phyloP scores from a whole-genome alignment of 2,113 vertebrate species.

The Daboia siamensis region DNA sequence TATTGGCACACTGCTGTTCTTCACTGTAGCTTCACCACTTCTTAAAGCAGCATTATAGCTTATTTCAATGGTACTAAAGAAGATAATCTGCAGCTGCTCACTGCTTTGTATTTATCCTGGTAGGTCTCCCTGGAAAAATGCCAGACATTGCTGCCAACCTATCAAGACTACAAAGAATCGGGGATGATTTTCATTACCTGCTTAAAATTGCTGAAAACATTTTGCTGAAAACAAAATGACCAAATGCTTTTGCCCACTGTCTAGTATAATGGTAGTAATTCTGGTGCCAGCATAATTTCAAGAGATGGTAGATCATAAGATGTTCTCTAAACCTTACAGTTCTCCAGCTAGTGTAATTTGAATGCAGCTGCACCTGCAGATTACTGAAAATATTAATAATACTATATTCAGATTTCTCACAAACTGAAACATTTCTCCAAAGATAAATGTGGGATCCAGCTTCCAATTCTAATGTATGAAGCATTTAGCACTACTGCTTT shows the following conservation, averaged over 20 bases:
- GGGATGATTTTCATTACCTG: background rate
- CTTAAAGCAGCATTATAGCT: background rate
- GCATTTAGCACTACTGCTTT: background rate
- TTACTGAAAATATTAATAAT: background rate
- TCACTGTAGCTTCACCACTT: background rate
- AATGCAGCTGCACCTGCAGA: background rate
- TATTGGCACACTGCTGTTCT: background rate
- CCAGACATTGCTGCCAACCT: background rate
- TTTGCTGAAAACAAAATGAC: background rate
- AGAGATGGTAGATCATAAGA: too few relatives aligned
- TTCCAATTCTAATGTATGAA: background rate
- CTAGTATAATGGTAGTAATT: background rate
- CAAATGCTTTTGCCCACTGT: background rate
- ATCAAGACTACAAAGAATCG: background rate
- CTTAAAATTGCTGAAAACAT: background rate
- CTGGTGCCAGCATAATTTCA: background rate
- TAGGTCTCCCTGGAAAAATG: background rate
- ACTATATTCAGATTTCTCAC: background rate
- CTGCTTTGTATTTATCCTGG: background rate
- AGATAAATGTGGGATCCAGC: background rate
- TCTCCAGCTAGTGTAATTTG: background rate
- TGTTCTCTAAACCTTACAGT: background rate
- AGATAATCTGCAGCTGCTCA: background rate
- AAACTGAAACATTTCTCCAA: background rate
- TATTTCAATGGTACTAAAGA: background rate